A percentile compares a stretch with the other conserved stretches of the same genome.
Evolutionary conservation across 2,797 vertebrate genomes (phyloP).

Genomic region (Euphonia xanthogaster): DNA sequence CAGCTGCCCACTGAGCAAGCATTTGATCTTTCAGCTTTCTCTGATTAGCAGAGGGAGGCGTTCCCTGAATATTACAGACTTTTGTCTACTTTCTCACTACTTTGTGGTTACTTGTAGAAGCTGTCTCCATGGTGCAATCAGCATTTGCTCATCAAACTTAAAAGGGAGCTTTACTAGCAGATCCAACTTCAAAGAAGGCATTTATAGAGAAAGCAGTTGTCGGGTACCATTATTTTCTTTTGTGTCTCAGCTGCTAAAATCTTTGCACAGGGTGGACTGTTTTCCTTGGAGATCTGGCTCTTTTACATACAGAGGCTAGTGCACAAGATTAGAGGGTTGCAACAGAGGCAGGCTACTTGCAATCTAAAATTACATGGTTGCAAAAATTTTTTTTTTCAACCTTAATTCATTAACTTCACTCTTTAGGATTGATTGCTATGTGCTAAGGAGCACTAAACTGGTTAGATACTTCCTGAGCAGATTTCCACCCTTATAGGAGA

Average conservation of each 20-base stretch:
- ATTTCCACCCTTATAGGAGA: background rate
- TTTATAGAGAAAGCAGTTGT: slow-evolving; percentile 36
- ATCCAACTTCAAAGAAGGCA: slow-evolving; percentile 21
- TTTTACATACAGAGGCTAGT: background rate
- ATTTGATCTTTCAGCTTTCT: slow-evolving; percentile 62
- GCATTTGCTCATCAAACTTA: slow-evolving; percentile 32
- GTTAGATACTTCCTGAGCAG: background rate
- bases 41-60: slow-evolving; percentile 29
- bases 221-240: slow-evolving; percentile 13
- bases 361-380: background rate
- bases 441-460: background rate
- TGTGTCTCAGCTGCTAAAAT: background rate
- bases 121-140: slow-evolving; percentile 54
- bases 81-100: slow-evolving; percentile 24
- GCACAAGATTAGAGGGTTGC: background rate
- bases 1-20: slow-evolving; percentile 49
- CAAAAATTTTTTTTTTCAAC: background rate
- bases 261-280: background rate
- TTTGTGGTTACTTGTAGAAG: slow-evolving; percentile 20
- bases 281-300: slow-evolving; percentile 8
- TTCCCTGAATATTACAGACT: slow-evolving; percentile 19
- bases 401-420: background rate
- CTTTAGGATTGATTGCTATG: background rate
- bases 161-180: slow-evolving; percentile 39
- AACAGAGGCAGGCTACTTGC: background rate